Conservation (phyloP, 2,113 vertebrate species). For the Sprattus sprattus region DNA sequence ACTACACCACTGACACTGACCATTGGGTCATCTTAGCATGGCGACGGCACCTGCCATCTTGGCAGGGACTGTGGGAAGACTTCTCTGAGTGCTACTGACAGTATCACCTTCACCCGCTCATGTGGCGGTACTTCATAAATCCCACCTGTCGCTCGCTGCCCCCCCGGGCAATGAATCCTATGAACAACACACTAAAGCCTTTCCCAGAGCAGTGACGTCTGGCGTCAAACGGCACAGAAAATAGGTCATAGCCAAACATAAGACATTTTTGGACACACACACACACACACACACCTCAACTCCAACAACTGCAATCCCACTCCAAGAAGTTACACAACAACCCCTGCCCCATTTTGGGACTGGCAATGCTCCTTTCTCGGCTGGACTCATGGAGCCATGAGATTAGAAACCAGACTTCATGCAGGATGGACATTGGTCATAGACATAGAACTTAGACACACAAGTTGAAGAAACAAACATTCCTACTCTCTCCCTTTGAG, state of each 20-base stretch:
- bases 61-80: too few relatives aligned
- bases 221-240: background rate
- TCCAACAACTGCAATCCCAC: too few relatives aligned
- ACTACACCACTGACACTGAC: too few relatives aligned
- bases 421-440: background rate
- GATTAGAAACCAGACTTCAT: background rate
- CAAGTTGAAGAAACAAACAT: background rate
- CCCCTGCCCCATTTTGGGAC: background rate
- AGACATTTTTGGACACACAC: background rate
- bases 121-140: background rate
- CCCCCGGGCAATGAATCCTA: background rate
- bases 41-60: too few relatives aligned
- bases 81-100: too few relatives aligned
- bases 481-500: background rate
- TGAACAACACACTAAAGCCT: background rate
- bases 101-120: too few relatives aligned
- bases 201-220: background rate
- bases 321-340: too few relatives aligned
- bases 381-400: background rate
- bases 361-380: background rate
- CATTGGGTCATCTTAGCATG: too few relatives aligned
- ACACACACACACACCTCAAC: background rate
- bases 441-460: background rate
- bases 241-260: background rate
- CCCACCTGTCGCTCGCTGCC: background rate